Evolutionary conservation across 1,140 invertebrate genomes (phyloP), one percentile per base, ranked within the genome.

Genomic region (Stegodyphus mimosarum): DNA sequence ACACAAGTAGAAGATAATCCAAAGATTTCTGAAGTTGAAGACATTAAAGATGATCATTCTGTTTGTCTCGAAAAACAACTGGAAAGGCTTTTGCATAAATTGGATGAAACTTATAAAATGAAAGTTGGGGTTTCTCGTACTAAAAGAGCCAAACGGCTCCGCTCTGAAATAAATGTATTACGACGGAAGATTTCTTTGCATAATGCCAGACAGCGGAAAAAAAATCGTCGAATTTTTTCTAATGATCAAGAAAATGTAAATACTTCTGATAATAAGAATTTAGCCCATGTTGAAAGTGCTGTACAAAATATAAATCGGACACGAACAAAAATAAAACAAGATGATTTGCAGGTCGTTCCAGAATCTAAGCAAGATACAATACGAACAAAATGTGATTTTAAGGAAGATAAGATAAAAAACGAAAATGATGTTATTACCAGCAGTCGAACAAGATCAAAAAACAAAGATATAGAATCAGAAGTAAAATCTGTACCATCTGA

Each of bases 61-160:
- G 87, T 90, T 76, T 88, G 89, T 9, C 80, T 89, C 17, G 91
- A 91, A 78, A 89, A 91, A 69, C 91, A 91, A 73, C 87, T 92
- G 6, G 88, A 89, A 64, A 89, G 89, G 64, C 87, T 91, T 4
- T 83, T 91, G 50, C 89, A 90, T 70, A 90, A 90, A 80, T 88
- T 91, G 88, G 91, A 91, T 70, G 80, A 80, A 76, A 67, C 85
- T 48, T 17, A 83, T 48, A 73, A 87, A 49, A 85, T 88, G 55
- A 55, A 74, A 63, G 79, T 84, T 33, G 78, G 73, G 87, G 87
- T 78, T 81, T 87, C 71, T 76, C 86, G 73, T 73, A 86, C 76
- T 52, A 79, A 50, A 50, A 48, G 84, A 74, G 75, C 60, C 6
- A 86, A 86, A 69, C 84, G 74, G 5, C 66, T 86, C 15, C 69